These are phyloP conservation scores for Noctua janthe DNA, from an alignment of 2,888 invertebrate genomes.

Conservation along the genomic window DNA sequence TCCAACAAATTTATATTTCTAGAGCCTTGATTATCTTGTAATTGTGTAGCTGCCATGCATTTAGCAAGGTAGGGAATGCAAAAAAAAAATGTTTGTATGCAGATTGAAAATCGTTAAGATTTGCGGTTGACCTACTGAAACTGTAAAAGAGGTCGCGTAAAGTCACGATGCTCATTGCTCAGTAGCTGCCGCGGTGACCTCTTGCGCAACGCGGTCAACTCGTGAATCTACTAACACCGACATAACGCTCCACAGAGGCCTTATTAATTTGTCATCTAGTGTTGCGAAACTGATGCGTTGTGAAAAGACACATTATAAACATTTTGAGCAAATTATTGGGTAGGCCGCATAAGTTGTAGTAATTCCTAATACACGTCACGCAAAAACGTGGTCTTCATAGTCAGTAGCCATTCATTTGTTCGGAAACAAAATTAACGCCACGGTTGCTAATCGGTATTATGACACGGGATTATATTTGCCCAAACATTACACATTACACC, in stretches of 20 bases:
- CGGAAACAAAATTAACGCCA: neutral
- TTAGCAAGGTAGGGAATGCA: neutral
- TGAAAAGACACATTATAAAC: neutral
- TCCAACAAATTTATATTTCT: neutral
- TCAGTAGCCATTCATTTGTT: neutral
- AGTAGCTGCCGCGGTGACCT: conserved; percentile 50
- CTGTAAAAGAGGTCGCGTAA: conserved; percentile 39
- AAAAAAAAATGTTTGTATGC: neutral
- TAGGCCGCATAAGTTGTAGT: neutral
- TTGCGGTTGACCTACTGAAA: conserved; percentile 47
- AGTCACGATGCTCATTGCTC: conserved; percentile 53
- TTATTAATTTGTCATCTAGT: conserved; percentile 68
- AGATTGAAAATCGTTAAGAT: conserved; percentile 14
- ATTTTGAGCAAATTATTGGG: neutral
- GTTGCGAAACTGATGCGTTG: conserved; percentile 40
- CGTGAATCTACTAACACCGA: conserved; percentile 63
- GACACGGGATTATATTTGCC: neutral
- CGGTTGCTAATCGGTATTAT: neutral
- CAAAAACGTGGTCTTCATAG: neutral
- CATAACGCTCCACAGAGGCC: conserved; percentile 64
- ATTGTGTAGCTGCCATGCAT: neutral
- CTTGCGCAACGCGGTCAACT: conserved; percentile 66
- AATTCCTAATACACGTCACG: neutral
- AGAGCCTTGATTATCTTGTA: neutral
- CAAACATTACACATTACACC: neutral